Percentiles rank a stretch among this genome's conserved stretches.
These are phyloP conservation scores for Xestobium rufovillosum DNA, from an alignment of 2,888 invertebrate species.

Conservation along the genomic window DNA sequence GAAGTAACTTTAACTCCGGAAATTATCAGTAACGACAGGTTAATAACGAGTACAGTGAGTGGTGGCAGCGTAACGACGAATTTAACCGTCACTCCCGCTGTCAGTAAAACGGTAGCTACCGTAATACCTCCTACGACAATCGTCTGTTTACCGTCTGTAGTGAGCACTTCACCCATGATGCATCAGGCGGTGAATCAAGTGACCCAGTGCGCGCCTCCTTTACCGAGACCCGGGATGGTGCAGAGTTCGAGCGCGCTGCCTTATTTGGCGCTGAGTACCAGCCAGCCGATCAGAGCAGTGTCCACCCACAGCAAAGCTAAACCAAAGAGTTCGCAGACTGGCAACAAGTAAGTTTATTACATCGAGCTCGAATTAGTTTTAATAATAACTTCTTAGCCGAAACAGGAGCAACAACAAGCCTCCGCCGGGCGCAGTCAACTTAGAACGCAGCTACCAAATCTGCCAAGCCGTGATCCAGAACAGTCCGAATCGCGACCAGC, in stretches of 20 bases:
- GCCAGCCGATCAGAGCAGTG: slow-evolving; percentile 46
- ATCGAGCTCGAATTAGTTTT: too few species aligned
- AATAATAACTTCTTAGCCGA: slow-evolving; percentile 34
- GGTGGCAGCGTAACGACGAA: slow-evolving; percentile 30
- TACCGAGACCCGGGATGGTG: slow-evolving; percentile 32
- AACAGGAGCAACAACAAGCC: slow-evolving; percentile 60
- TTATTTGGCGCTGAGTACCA: slow-evolving; percentile 46
- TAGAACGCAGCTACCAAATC: slow-evolving; percentile 92
- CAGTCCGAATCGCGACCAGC: slow-evolving; percentile 82
- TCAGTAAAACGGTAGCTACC: slow-evolving; percentile 38
- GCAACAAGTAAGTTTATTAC: too few species aligned
- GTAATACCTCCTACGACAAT: slow-evolving; percentile 49
- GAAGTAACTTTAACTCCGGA: slow-evolving; percentile 57
- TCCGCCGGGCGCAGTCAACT: slow-evolving; percentile 84
- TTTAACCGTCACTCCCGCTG: slow-evolving; percentile 33
- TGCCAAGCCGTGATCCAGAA: slow-evolving; percentile 90
- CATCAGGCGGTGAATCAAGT: slow-evolving; percentile 30
- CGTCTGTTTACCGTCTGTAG: slow-evolving; percentile 44
- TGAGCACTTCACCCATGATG: slow-evolving; percentile 34
- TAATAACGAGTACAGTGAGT: slow-evolving; percentile 49
- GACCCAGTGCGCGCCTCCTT: slow-evolving; percentile 22
- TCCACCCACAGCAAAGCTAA: slow-evolving; percentile 42
- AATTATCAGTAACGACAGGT: slow-evolving; percentile 46
- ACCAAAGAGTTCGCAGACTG: slow-evolving; percentile 30
- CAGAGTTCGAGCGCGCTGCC: slow-evolving; percentile 47